Conservation (phyloP, 2,113 vertebrate genomes). For the Herpetotheres cachinnans region DNA sequence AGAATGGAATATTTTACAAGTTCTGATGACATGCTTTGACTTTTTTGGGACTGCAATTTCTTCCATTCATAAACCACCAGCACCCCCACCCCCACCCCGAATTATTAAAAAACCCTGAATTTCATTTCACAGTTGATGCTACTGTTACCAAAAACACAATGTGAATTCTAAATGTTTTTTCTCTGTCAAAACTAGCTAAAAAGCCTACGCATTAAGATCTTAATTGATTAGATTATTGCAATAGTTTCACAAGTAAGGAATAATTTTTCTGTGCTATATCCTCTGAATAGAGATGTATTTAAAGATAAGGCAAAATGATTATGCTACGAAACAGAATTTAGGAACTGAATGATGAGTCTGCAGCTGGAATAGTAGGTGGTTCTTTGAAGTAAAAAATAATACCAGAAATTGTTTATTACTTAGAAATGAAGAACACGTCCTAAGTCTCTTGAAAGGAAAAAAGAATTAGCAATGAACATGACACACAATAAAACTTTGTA, state of each 20-base stretch:
- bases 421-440: not conserved
- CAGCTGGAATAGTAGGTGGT: not conserved
- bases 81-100: not conserved
- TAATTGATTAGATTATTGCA: conserved; percentile 34
- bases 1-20: conserved; percentile 56
- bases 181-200: not conserved
- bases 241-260: not conserved
- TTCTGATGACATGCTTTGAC: conserved; percentile 33
- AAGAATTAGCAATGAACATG: not conserved
- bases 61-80: conserved; percentile 44
- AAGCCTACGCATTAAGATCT: not conserved
- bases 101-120: conserved; percentile 23
- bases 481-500: not conserved
- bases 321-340: not conserved
- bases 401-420: not conserved
- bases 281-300: conserved; percentile 5
- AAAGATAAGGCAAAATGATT: conserved; percentile 13
- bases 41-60: conserved; percentile 47
- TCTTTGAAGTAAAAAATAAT: not conserved
- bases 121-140: conserved; percentile 34
- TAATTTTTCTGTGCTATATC: conserved; percentile 17
- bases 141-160: not conserved
- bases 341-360: not conserved
- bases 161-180: not conserved
- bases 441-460: not conserved